Evolutionary conservation across 2,113 vertebrate genomes (phyloP).

Genomic region (Aythya baeri): DNA sequence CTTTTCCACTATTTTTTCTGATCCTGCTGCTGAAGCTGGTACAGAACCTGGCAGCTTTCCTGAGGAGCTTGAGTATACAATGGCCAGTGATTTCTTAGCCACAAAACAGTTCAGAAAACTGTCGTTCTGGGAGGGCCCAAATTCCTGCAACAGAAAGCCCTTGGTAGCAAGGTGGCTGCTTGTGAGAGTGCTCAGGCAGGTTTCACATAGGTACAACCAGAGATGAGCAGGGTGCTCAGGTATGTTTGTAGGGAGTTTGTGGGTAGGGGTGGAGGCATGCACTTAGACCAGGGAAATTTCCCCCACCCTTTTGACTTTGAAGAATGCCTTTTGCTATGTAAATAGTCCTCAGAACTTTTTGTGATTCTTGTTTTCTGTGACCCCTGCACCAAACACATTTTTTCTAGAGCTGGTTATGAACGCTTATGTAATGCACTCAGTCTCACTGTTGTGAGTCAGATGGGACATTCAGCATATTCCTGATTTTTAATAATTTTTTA

Average conservation of each 20-base stretch:
- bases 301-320: neutral
- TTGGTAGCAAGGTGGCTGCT: neutral
- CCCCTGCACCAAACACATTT: fast-evolving
- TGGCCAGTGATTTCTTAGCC: neutral
- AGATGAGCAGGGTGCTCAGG: neutral
- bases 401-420: neutral
- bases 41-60: neutral
- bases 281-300: neutral
- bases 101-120: neutral
- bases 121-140: neutral
- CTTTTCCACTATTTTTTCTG: neutral
- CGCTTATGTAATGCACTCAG: neutral
- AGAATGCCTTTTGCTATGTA: neutral
- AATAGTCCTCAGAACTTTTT: neutral
- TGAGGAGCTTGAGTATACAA: neutral
- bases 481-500: neutral
- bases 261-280: neutral
- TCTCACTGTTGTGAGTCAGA: neutral
- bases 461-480: neutral
- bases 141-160: neutral
- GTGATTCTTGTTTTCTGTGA: neutral
- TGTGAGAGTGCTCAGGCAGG: neutral
- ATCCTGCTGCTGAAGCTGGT: neutral
- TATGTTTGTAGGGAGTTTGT: neutral
- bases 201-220: neutral